These are phyloP conservation scores for Tokudaia muenninki DNA, from an alignment of 2,797 vertebrate species.

Conservation along the genomic window DNA sequence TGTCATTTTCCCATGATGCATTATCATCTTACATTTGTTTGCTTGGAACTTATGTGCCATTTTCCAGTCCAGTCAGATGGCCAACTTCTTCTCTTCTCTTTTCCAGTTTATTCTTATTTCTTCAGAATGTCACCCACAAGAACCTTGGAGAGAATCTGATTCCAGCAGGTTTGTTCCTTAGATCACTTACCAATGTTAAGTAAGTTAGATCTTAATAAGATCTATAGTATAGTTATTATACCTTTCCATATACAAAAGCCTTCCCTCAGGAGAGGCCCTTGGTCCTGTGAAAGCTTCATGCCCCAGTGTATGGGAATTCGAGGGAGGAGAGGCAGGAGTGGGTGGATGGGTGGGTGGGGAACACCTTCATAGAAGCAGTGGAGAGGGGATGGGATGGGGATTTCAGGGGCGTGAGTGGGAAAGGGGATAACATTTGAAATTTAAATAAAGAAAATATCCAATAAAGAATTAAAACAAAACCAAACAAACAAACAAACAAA, in stretches of 20 bases:
- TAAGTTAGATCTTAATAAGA: conserved; percentile 41
- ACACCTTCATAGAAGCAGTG: too few relatives aligned
- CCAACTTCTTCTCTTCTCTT: conserved; percentile 71
- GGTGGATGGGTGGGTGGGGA: too few relatives aligned
- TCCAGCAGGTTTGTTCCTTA: neutral
- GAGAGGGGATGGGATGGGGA: too few relatives aligned
- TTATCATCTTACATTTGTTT: conserved; percentile 77
- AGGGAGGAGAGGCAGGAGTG: too few relatives aligned
- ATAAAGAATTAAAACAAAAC: too few relatives aligned
- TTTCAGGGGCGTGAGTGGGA: too few relatives aligned
- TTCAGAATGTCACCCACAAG: conserved; percentile 41
- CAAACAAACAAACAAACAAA: too few relatives aligned
- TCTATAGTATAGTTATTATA: neutral
- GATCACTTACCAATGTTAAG: conserved; percentile 44
- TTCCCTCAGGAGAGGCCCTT: neutral
- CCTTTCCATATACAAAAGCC: conserved; percentile 9
- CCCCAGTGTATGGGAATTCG: too few relatives aligned
- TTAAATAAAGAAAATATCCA: too few relatives aligned
- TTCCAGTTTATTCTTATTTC: conserved; percentile 70
- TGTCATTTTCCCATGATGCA: conserved; percentile 76
- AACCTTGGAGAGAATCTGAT: conserved; percentile 62
- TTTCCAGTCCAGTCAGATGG: conserved; percentile 67
- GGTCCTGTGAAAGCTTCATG: too few relatives aligned
- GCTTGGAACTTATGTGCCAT: conserved; percentile 63
- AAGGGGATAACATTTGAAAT: too few relatives aligned